Conservation (phyloP, 2,888 invertebrate genomes). For the Cantharis flavilabris region DNA sequence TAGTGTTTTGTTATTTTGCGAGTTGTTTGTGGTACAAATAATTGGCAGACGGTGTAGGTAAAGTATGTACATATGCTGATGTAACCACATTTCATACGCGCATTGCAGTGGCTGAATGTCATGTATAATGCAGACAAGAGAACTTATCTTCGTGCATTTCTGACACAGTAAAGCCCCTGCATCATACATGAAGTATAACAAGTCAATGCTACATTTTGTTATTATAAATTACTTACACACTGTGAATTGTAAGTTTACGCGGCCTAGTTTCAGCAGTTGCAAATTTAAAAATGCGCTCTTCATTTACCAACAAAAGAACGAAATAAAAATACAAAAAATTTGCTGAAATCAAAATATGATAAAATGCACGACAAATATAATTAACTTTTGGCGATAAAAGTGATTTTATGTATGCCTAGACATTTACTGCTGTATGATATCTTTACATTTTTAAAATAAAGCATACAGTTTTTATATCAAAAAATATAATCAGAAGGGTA, state of each 20-base stretch:
- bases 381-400: background rate
- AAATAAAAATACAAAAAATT: background rate
- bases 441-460: conserved; percentile 1
- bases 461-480: conserved; percentile 28
- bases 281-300: background rate
- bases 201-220: conserved; percentile 7
- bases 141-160: conserved; percentile 17
- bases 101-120: conserved; percentile 25
- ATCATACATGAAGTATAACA: conserved; percentile 15
- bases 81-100: conserved; percentile 23
- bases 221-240: background rate
- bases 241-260: background rate
- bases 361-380: background rate
- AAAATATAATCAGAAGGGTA: conserved; percentile 25
- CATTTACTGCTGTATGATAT: background rate
- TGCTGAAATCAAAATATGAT: background rate
- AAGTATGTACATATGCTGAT: conserved; percentile 5
- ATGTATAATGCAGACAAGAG: conserved; percentile 27
- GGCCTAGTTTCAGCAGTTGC: background rate
- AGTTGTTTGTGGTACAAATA: conserved; percentile 16
- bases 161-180: conserved; percentile 15
- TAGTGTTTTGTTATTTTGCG: conserved; percentile 6
- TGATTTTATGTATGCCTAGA: background rate
- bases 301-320: background rate
- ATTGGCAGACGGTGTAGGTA: conserved; percentile 22